Base-by-base conservation (phyloP, 2,888 invertebrate genomes). In the Dasypogon diadema region DNA sequence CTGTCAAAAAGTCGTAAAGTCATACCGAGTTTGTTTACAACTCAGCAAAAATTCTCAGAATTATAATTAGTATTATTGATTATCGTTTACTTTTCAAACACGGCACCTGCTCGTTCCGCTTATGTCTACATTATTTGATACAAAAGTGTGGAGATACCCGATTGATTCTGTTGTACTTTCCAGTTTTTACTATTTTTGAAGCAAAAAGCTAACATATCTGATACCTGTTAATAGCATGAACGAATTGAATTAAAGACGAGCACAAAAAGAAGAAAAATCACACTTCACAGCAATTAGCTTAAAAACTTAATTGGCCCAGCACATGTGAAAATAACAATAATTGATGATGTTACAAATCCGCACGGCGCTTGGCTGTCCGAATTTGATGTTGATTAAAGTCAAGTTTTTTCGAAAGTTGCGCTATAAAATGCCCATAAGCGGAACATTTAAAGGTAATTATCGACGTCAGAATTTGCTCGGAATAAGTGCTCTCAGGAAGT, bases 221-320 rank as follows among this genome's bases (percentile, higher is more conserved):
- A 42, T 42, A 12, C n/a, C 42, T 42, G n/a, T n/a, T 42, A 42
- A 42, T 42, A 42, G n/a, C 42, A 12, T 6, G 42, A 42, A 42
- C 42, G 42, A 42, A 42, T 42, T 42, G 1, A 42, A 42, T 42
- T 10, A 42, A 42, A 42, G 12, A 42, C 8, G 30, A 42, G 12
- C 5, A 42, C 12, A 42, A 42, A 42, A 42, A 42, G 2, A 42
- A 42, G 30, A 5, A 30, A 42, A 42, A 42, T 42, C 42, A 12
- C 42, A 42, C n/a, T 6, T 42, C 3, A 42, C n/a, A 1, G 42
- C n/a, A 1, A 42, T 54, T 18, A 22, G 18, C 54, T 54, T 54
- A 54, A 54, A 54, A 54, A 54, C 54, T 54, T 54, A 54, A 54
- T 54, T 54, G 54, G 54, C 54, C 6, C 54, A 54, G 42, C 21